Percentiles rank a stretch among this genome's conserved stretches.
These are phyloP conservation scores for Lochmaea capreae DNA, from an alignment of 2,888 invertebrate genomes.

Conservation along the genomic window DNA sequence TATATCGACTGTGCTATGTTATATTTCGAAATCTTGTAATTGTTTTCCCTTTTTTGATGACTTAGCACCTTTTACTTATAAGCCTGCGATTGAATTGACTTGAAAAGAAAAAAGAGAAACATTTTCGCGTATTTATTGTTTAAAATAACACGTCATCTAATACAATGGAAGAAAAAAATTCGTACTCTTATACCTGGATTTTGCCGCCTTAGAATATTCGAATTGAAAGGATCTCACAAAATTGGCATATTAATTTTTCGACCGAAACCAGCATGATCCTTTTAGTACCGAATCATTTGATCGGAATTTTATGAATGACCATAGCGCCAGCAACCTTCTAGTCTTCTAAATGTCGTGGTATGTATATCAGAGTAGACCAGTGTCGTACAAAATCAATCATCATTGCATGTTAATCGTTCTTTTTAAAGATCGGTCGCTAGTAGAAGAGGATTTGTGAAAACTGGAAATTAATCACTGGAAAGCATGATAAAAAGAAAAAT, in stretches of 20 bases:
- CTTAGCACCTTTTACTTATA: too few species aligned
- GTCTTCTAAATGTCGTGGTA: slow-evolving; percentile 13
- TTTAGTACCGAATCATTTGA: slow-evolving; percentile 36
- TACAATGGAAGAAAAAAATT: not conserved
- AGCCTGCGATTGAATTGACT: too few species aligned
- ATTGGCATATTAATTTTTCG: slow-evolving; percentile 16
- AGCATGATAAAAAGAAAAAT: too few species aligned
- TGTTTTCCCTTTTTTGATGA: too few species aligned
- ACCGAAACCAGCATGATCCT: slow-evolving; percentile 30
- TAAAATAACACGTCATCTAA: slow-evolving; percentile 1
- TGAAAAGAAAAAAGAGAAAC: too few species aligned
- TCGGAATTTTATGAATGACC: slow-evolving; percentile 33
- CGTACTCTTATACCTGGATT: not conserved
- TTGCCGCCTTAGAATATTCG: slow-evolving; percentile 10
- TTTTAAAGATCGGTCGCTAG: too few species aligned
- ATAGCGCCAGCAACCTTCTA: slow-evolving; percentile 31
- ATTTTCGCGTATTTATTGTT: not conserved
- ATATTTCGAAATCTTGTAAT: too few species aligned
- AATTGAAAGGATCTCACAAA: slow-evolving; percentile 16
- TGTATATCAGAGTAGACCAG: slow-evolving; percentile 8
- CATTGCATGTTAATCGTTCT: not conserved
- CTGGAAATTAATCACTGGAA: too few species aligned
- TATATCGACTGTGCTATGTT: too few species aligned
- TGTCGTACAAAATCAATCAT: not conserved
- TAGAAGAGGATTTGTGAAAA: too few species aligned